These are phyloP conservation scores for Drosophila ficusphila DNA, from an alignment of 1,140 invertebrate genomes.

Conservation along the genomic window DNA sequence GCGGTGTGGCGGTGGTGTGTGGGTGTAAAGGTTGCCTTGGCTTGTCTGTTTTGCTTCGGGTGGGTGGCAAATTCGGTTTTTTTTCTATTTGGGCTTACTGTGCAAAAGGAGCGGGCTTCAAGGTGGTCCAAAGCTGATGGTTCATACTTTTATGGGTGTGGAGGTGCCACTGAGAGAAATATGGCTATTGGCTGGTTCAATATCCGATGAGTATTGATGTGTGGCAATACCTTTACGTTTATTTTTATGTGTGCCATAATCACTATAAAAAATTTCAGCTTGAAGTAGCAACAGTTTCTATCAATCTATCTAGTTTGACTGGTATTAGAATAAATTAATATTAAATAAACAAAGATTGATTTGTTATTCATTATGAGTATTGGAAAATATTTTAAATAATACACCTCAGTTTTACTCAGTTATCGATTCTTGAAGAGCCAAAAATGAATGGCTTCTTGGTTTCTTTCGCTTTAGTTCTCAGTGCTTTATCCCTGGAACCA, in stretches of 20 bases:
- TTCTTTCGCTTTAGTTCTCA: slow-evolving; percentile 36
- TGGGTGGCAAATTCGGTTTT: slow-evolving; percentile 48
- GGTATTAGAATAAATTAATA: too few species aligned
- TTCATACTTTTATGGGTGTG: slow-evolving; percentile 54
- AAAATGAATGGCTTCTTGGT: too few species aligned
- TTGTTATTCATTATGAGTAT: too few species aligned
- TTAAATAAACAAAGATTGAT: too few species aligned
- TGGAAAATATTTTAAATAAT: too few species aligned
- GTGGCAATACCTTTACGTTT: slow-evolving; percentile 1
- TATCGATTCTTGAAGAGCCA: too few species aligned
- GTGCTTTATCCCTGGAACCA: slow-evolving; percentile 47
- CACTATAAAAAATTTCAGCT: too few species aligned
- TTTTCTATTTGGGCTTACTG: slow-evolving; percentile 25
- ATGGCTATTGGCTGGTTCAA: background rate
- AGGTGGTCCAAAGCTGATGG: slow-evolving; percentile 64
- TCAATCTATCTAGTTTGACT: too few species aligned
- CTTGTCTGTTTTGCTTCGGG: slow-evolving; percentile 70
- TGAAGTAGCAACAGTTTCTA: too few species aligned
- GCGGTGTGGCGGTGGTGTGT: slow-evolving; percentile 5
- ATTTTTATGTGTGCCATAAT: too few species aligned
- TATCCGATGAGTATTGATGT: background rate
- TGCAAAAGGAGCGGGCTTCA: background rate
- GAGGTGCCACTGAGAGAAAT: slow-evolving; percentile 47
- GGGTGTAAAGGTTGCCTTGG: slow-evolving; percentile 47
- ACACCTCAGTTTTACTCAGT: too few species aligned